Conservation (phyloP, 2,888 invertebrate genomes). For the Chydorus sphaericus region DNA sequence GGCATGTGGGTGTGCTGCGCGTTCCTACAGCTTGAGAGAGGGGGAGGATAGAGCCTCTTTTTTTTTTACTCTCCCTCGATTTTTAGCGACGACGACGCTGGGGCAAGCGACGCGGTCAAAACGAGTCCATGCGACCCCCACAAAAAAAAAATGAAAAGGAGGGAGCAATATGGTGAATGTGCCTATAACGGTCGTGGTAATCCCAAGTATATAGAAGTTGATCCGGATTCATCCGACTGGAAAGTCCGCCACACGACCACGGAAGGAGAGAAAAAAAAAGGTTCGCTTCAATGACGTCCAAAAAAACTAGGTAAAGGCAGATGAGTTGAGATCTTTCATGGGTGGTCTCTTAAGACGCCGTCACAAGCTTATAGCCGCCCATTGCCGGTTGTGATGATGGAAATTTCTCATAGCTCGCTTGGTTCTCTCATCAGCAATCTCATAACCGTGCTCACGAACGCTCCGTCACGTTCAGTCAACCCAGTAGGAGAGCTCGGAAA, state of each 20-base stretch:
- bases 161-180: too few relatives aligned
- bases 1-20: too few relatives aligned
- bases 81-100: not conserved
- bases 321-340: too few relatives aligned
- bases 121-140: too few relatives aligned
- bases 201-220: not conserved
- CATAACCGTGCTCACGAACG: conserved; percentile 1
- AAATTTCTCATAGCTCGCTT: too few relatives aligned
- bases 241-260: not conserved
- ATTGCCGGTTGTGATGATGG: not conserved
- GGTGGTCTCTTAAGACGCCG: too few relatives aligned
- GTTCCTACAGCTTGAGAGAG: too few relatives aligned
- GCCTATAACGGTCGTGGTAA: conserved; percentile 1
- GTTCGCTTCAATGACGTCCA: too few relatives aligned
- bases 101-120: not conserved
- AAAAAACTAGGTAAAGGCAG: too few relatives aligned
- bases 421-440: not conserved
- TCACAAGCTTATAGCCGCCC: not conserved
- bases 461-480: conserved; percentile 3
- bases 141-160: too few relatives aligned
- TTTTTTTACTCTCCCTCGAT: not conserved
- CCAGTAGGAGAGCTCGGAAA: too few relatives aligned
- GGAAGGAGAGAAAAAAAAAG: not conserved
- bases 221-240: not conserved
- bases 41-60: too few relatives aligned